These are phyloP conservation scores for Aphidoletes aphidimyza DNA, from an alignment of 2,888 invertebrate genomes.

Conservation along the genomic window DNA sequence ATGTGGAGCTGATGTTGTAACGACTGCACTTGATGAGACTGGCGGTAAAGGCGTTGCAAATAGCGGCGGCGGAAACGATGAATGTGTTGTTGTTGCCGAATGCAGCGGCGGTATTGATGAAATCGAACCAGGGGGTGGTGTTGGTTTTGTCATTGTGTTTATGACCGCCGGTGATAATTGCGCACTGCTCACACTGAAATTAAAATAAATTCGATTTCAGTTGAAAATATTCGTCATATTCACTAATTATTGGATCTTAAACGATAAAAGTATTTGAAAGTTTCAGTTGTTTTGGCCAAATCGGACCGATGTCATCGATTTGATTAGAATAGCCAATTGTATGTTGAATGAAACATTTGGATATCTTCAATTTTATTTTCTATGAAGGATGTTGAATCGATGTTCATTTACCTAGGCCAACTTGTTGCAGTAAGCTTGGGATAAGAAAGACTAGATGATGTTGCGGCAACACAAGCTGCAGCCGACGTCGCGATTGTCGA, in stretches of 20 bases:
- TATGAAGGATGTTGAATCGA: background rate
- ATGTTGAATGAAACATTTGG: no score
- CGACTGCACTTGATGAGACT: constrained; percentile 68
- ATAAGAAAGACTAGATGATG: constrained; percentile 62
- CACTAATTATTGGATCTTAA: no score
- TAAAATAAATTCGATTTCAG: constrained; percentile 57
- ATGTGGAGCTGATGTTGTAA: constrained; percentile 75
- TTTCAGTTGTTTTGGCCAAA: background rate
- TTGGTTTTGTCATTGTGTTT: constrained; percentile 68
- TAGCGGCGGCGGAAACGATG: constrained; percentile 70
- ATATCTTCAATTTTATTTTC: background rate
- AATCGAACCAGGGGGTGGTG: constrained; percentile 70
- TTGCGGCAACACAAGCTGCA: constrained; percentile 57
- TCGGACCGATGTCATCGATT: no score
- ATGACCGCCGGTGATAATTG: constrained; percentile 67
- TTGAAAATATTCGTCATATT: background rate
- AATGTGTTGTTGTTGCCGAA: constrained; percentile 67
- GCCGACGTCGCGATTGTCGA: constrained; percentile 65
- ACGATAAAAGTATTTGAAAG: no score
- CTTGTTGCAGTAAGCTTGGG: constrained; percentile 60
- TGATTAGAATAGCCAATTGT: no score
- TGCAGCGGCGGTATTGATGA: constrained; percentile 64
- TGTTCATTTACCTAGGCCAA: constrained; percentile 64
- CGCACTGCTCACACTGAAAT: constrained; percentile 62
- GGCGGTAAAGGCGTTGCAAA: constrained; percentile 76